Base-by-base conservation (phyloP, 2,888 invertebrate species). In the Helicoverpa assulta region DNA sequence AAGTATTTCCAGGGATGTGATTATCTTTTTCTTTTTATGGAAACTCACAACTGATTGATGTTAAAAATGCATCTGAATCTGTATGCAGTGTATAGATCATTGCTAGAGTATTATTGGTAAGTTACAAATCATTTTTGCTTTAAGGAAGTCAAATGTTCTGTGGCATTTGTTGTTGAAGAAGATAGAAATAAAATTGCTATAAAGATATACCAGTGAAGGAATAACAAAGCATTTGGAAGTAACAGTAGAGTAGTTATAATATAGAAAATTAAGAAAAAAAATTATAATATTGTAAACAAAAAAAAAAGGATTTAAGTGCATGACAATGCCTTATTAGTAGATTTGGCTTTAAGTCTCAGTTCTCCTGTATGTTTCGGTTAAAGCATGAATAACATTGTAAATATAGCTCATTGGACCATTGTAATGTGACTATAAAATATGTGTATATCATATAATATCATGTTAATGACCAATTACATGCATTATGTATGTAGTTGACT, bases 101-200 rank as follows among this genome's bases (percentile, higher is more conserved):
- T 85, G 78, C 84, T 88, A 86, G 87, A 89, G 88, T 90, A 90
- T 89, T 90, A 87, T 81, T 67, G 70, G 68, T 82, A 81, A 85
- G 81, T 77, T 73, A 67, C 19, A 64, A 76, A 85, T 86, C 76
- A 83, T 81, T 76, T 78, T 76, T 85, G 82, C 81, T 85, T 81
- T 86, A 88, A 85, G 81, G 71, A 85, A 80, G 83, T 80, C 52
- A 76, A 71, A 77, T 80, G 70, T 78, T 73, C 58, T 75, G 69
- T 68, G 62, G 69, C 76, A 81, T 81, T 83, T 82, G 81, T 85
- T 83, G 70, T 78, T 80, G 66, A 78, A 72, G 63, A 82, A 75
- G 76, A 66, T 84, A 83, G 70, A 70, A 81, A 71, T 51, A 78
- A 71, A 78, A 73, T 78, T 67, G 70, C 57, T 80, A 62, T 78